Evolutionary conservation across 1,140 invertebrate species (phyloP).

Genomic region (Saccostrea cuccullata): DNA sequence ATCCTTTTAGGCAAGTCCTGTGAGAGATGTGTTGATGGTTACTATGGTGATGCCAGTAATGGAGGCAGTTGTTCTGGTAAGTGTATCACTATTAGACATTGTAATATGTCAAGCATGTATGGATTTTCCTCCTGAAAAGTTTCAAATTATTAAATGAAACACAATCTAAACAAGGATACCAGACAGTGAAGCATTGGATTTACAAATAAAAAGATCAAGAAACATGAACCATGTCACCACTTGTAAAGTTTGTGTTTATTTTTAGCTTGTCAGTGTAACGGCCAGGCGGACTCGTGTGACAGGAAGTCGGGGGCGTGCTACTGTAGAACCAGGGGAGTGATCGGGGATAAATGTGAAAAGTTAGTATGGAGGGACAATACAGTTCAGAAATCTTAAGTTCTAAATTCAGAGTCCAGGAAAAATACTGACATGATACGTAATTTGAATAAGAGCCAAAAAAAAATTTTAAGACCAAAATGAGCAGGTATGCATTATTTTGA

Average conservation of each 20-base stretch:
- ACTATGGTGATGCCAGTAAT: slow-evolving; percentile 94
- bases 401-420: too few relatives aligned
- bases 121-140: too few relatives aligned
- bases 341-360: slow-evolving; percentile 95
- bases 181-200: too few relatives aligned
- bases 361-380: slow-evolving; percentile 64
- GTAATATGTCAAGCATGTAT: too few relatives aligned
- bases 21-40: slow-evolving; percentile 89
- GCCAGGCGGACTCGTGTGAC: slow-evolving; percentile 94
- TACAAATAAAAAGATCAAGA: too few relatives aligned
- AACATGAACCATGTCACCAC: too few relatives aligned
- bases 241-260: background rate
- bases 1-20: slow-evolving; percentile 81
- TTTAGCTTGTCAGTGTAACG: slow-evolving; percentile 88
- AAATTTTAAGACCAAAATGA: too few relatives aligned
- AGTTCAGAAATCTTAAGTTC: too few relatives aligned
- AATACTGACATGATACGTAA: too few relatives aligned
- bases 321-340: slow-evolving; percentile 97
- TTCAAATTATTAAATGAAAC: too few relatives aligned
- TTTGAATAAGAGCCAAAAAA: too few relatives aligned
- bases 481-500: background rate
- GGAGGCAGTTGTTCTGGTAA: slow-evolving; percentile 92
- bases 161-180: too few relatives aligned
- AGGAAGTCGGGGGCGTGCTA: slow-evolving; percentile 94
- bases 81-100: background rate